Evolutionary conservation across 2,797 vertebrate species (phyloP).

Genomic region (Sebastolobus altivelis): DNA sequence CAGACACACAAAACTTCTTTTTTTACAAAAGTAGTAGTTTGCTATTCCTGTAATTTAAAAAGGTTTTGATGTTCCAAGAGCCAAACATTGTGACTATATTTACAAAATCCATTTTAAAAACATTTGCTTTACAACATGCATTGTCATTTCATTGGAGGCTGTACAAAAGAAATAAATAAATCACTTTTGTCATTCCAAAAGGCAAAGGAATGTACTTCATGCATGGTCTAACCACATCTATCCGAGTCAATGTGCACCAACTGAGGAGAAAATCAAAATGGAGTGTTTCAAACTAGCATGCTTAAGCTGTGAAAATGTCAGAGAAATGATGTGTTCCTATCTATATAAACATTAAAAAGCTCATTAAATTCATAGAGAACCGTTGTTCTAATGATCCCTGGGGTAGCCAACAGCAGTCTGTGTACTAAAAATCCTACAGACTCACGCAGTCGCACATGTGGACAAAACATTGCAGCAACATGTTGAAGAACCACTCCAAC

Average conservation of each 20-base stretch:
- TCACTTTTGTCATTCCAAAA: conserved; percentile 59
- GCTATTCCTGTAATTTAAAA: conserved; percentile 58
- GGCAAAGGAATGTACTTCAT: conserved; percentile 69
- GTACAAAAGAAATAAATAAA: conserved; percentile 76
- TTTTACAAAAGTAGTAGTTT: conserved; percentile 68
- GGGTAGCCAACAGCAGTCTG: conserved; percentile 64
- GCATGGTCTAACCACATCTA: conserved; percentile 59
- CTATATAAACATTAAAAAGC: conserved; percentile 66
- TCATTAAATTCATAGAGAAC: conserved; percentile 57
- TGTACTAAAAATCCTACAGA: conserved; percentile 65
- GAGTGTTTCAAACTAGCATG: conserved; percentile 63
- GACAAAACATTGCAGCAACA: conserved; percentile 60
- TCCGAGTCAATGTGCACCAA: conserved; percentile 52
- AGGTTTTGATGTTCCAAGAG: conserved; percentile 46
- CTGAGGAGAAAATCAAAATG: conserved; percentile 50
- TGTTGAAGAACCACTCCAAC: conserved; percentile 57
- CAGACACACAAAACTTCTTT: conserved; percentile 33
- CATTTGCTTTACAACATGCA: conserved; percentile 69
- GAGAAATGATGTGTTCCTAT: conserved; percentile 35
- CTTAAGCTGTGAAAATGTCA: conserved; percentile 55
- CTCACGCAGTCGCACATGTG: conserved; percentile 29
- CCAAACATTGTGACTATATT: conserved; percentile 58
- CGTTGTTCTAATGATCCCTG: conserved; percentile 63
- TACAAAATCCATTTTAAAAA: conserved; percentile 66
- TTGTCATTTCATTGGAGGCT: conserved; percentile 67